Evolutionary conservation across 2,113 vertebrate genomes (phyloP).

Genomic region (Synodontis membranacea): DNA sequence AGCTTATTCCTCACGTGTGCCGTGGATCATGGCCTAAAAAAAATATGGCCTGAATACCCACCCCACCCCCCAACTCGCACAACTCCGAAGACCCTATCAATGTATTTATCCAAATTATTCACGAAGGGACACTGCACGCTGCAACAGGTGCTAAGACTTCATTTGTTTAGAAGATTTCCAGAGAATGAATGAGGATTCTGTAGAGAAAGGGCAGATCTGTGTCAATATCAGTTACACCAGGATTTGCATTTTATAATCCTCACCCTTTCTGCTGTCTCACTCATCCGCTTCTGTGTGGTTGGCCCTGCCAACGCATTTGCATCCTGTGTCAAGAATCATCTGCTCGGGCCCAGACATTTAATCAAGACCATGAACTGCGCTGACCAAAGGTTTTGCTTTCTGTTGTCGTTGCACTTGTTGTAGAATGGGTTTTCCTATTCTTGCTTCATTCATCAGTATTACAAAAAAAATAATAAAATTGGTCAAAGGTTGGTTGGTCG

Average conservation of each 20-base stretch:
- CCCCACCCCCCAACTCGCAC: background rate
- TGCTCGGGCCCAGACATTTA: conserved; percentile 23
- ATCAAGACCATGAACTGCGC: conserved; percentile 6
- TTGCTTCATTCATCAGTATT: background rate
- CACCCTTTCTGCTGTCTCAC: conserved; percentile 56
- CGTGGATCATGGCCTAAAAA: no score
- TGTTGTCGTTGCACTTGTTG: conserved; percentile 5
- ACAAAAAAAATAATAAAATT: no score
- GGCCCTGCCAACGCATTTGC: conserved; percentile 61
- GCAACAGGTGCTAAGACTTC: conserved; percentile 33
- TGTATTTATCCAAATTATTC: conserved; percentile 30
- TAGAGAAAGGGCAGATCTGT: conserved; percentile 57
- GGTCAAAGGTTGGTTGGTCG: background rate
- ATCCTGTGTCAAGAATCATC: conserved; percentile 50
- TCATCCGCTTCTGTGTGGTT: conserved; percentile 56
- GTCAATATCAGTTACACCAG: conserved; percentile 67
- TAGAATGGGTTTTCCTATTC: background rate
- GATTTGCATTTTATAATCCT: conserved; percentile 72
- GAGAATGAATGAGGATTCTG: conserved; percentile 50
- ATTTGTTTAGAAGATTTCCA: conserved; percentile 68
- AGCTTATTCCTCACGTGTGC: background rate
- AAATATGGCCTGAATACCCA: no score
- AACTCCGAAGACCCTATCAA: background rate
- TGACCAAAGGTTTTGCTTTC: conserved; percentile 16
- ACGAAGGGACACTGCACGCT: background rate